A percentile compares a stretch with the other conserved stretches of the same genome.
phyloP scores from a whole-genome alignment of 2,888 invertebrate genomes.

The Blastobasis adustella region DNA sequence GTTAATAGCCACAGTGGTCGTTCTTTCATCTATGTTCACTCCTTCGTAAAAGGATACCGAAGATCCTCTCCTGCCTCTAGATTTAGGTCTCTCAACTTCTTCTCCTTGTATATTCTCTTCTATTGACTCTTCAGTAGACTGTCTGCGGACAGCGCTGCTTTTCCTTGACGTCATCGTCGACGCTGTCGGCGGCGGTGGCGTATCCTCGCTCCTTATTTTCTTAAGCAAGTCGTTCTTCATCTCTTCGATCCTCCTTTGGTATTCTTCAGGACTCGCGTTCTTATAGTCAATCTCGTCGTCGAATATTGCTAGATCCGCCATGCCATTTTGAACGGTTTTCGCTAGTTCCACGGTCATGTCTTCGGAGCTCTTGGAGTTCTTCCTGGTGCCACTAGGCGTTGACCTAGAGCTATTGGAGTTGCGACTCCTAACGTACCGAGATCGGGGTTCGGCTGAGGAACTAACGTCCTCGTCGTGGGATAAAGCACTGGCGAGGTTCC shows the following conservation, averaged over 20 bases:
- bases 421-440: slow-evolving; percentile 43
- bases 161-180: slow-evolving; percentile 31
- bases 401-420: slow-evolving; percentile 44
- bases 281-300: slow-evolving; percentile 42
- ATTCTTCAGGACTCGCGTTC: slow-evolving; percentile 34
- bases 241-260: slow-evolving; percentile 51
- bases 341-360: slow-evolving; percentile 60
- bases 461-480: slow-evolving; percentile 60
- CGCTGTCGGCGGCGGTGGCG: not conserved
- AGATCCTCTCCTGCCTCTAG: slow-evolving; percentile 52
- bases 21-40: slow-evolving; percentile 27
- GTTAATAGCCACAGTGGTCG: slow-evolving; percentile 28
- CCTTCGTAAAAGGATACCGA: slow-evolving; percentile 49
- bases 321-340: slow-evolving; percentile 73
- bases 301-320: slow-evolving; percentile 61
- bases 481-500: slow-evolving; percentile 51
- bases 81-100: slow-evolving; percentile 45
- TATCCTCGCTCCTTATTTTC: slow-evolving; percentile 51
- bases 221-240: slow-evolving; percentile 56
- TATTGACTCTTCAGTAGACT: slow-evolving; percentile 52
- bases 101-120: slow-evolving; percentile 43
- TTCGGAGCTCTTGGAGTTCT: slow-evolving; percentile 51
- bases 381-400: slow-evolving; percentile 44
- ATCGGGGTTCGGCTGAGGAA: slow-evolving; percentile 50
- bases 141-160: slow-evolving; percentile 42